Conservation (phyloP, 2,888 invertebrate genomes). For the Cerastis leucographa region DNA sequence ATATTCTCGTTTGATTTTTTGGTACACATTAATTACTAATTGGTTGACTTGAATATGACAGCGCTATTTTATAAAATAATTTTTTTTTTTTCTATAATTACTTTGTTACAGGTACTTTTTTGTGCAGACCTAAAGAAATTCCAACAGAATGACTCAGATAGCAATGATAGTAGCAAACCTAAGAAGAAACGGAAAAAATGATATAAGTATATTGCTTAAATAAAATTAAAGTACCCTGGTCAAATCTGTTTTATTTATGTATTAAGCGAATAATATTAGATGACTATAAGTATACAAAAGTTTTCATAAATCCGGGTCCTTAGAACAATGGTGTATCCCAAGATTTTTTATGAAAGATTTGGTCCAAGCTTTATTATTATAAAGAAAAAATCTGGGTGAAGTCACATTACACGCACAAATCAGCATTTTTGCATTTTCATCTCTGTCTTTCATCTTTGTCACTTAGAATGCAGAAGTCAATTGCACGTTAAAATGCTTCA, state of each 20-base stretch:
- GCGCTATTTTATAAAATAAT: neutral
- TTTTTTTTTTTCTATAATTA: no score
- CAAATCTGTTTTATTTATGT: conserved; percentile 51
- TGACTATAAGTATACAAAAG: conserved; percentile 70
- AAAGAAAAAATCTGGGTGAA: neutral
- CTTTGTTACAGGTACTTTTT: conserved; percentile 92
- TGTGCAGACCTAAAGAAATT: conserved; percentile 95
- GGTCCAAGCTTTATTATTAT: no score
- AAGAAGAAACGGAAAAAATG: conserved; percentile 77
- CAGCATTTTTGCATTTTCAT: neutral
- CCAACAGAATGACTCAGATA: conserved; percentile 81
- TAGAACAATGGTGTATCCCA: neutral
- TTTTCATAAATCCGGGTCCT: conserved; percentile 26
- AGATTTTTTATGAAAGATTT: conserved; percentile 5
- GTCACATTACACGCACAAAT: neutral
- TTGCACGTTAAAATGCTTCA: neutral
- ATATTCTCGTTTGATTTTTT: no score
- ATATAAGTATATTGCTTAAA: conserved; percentile 31
- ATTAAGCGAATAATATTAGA: conserved; percentile 39
- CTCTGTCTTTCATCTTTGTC: neutral
- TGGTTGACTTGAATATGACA: neutral
- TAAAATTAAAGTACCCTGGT: conserved; percentile 29
- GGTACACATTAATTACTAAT: neutral
- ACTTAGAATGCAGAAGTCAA: neutral
- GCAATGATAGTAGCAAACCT: conserved; percentile 74